Evolutionary conservation across 2,797 vertebrate species (phyloP).

Genomic region (Danio jaintianensis): DNA sequence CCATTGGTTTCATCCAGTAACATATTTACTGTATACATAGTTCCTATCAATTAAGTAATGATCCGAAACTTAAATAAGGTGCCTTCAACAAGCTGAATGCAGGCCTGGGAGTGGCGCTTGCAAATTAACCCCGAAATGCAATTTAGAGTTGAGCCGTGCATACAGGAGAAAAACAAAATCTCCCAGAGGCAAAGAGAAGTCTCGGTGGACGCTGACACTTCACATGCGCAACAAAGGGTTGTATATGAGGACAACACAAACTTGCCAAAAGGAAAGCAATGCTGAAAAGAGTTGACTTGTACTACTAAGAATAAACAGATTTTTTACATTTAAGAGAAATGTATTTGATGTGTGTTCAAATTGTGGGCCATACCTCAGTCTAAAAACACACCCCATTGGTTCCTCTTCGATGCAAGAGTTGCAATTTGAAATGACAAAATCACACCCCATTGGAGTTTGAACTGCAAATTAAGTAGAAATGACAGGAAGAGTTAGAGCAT

Average conservation of each 20-base stretch:
- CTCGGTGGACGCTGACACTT: conserved; percentile 43
- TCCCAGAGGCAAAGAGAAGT: conserved; percentile 52
- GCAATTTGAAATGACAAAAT: too few relatives aligned
- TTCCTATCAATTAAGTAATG: neutral
- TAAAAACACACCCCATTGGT: neutral
- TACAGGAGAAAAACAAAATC: conserved; percentile 55
- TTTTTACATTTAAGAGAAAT: neutral
- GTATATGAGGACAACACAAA: conserved; percentile 12
- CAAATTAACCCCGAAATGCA: conserved; percentile 30
- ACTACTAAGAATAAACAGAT: neutral
- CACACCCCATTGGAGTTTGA: too few relatives aligned
- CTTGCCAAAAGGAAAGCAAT: conserved; percentile 2
- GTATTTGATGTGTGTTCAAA: neutral
- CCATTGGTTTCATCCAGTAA: neutral
- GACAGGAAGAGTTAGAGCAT: neutral
- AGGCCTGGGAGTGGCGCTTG: conserved; percentile 4
- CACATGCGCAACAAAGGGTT: neutral
- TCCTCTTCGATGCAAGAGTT: neutral
- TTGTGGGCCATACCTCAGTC: neutral
- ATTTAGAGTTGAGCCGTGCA: conserved; percentile 25
- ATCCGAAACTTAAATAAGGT: conserved; percentile 4
- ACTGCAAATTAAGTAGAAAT: too few relatives aligned
- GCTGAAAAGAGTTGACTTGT: conserved; percentile 57
- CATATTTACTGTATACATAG: neutral
- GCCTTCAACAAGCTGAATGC: neutral